Evolutionary conservation across 2,888 invertebrate genomes (phyloP).

Genomic region (Sympetrum striolatum): DNA sequence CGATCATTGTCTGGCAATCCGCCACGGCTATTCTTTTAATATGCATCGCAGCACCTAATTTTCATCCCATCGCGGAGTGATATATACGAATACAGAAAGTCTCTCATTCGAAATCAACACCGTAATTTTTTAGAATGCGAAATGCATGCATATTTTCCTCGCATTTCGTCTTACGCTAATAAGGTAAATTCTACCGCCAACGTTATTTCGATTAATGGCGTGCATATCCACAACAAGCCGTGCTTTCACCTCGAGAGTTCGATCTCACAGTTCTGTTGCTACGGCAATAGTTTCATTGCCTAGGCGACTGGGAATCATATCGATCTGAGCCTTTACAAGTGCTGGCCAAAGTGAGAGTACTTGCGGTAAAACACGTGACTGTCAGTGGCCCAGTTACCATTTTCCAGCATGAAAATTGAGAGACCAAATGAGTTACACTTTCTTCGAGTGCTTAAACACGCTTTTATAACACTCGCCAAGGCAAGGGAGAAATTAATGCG

Average conservation of each 20-base stretch:
- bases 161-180: too few species aligned
- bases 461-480: too few species aligned
- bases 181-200: too few species aligned
- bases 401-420: background rate
- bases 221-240: background rate
- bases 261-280: background rate
- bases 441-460: background rate
- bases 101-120: background rate
- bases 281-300: background rate
- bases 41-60: too few species aligned
- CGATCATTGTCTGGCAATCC: too few species aligned
- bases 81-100: background rate
- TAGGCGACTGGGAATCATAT: background rate
- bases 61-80: background rate
- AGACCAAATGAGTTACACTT: background rate
- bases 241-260: background rate
- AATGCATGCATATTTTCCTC: background rate
- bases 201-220: background rate
- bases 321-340: background rate
- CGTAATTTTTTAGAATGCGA: background rate
- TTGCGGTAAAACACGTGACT: background rate
- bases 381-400: background rate
- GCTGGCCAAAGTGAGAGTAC: background rate
- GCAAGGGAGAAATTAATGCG: too few species aligned
- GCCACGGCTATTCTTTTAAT: too few species aligned